phyloP scores from a whole-genome alignment of 1,140 invertebrate species.

The Drosophila burlai region DNA sequence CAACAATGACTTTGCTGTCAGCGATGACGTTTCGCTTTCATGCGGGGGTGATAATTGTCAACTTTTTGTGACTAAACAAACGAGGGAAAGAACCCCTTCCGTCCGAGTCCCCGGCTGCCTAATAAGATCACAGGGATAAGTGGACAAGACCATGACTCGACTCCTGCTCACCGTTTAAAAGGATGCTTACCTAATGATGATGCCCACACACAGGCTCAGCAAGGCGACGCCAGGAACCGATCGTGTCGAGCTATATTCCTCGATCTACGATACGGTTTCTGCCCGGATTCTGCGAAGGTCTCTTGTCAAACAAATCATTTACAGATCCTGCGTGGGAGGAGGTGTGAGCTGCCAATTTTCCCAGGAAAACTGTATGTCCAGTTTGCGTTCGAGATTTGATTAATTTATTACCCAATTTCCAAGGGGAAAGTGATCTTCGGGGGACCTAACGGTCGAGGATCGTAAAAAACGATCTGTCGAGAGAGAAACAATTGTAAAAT shows the following conservation, averaged over 20 bases:
- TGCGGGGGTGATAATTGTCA: slow-evolving; percentile 72
- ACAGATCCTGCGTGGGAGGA: slow-evolving; percentile 58
- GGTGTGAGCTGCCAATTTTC: slow-evolving; percentile 73
- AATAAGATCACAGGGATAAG: slow-evolving; percentile 77
- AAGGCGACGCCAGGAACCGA: slow-evolving; percentile 33
- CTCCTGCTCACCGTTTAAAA: slow-evolving; percentile 42
- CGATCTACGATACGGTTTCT: slow-evolving; percentile 35
- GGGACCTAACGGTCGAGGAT: slow-evolving; percentile 32
- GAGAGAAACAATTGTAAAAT: slow-evolving; percentile 30
- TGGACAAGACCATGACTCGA: slow-evolving; percentile 62
- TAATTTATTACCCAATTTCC: slow-evolving; percentile 43
- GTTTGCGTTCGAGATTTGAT: slow-evolving; percentile 32
- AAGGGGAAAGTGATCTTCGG: slow-evolving; percentile 39
- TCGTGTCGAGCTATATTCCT: slow-evolving; percentile 17
- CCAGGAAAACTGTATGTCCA: slow-evolving; percentile 50
- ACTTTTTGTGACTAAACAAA: slow-evolving; percentile 53
- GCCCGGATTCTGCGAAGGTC: slow-evolving; percentile 61
- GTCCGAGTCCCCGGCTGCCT: slow-evolving; percentile 30
- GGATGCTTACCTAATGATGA: slow-evolving; percentile 50
- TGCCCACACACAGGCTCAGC: slow-evolving; percentile 50
- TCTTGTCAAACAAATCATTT: slow-evolving; percentile 78
- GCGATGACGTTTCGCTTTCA: slow-evolving; percentile 75
- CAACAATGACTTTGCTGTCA: slow-evolving; percentile 70
- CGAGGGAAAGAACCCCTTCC: slow-evolving; percentile 14
- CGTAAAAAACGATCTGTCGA: slow-evolving; percentile 26